phyloP scores from a whole-genome alignment of 2,113 vertebrate genomes.

The Heterotis niloticus region DNA sequence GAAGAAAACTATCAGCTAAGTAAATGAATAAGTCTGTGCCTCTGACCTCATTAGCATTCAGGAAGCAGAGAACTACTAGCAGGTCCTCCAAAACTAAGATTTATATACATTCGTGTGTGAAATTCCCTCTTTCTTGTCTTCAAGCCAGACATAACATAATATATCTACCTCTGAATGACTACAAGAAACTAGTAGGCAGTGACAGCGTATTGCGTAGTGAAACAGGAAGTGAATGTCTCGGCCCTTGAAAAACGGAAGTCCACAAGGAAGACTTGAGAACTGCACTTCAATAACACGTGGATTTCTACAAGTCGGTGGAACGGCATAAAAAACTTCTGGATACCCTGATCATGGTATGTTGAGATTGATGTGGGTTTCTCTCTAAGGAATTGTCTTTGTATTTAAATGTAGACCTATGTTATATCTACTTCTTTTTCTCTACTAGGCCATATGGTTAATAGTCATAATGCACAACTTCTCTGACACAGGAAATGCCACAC shows the following conservation, averaged over 20 bases:
- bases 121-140: too few species aligned
- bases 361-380: not conserved
- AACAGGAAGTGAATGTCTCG: not conserved
- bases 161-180: not conserved
- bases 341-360: slow-evolving; percentile 22
- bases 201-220: not conserved
- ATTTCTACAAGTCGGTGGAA: not conserved
- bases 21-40: too few species aligned
- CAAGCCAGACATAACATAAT: not conserved
- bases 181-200: not conserved
- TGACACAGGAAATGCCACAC: not conserved
- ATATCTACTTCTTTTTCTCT: not conserved
- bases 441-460: not conserved
- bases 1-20: too few species aligned
- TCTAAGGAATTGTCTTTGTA: not conserved
- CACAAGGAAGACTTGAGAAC: not conserved
- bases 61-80: too few species aligned
- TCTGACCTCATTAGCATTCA: too few species aligned
- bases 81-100: too few species aligned
- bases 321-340: not conserved
- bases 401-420: not conserved
- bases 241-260: not conserved
- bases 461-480: too few species aligned
- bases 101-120: too few species aligned
- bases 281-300: not conserved